Evolutionary conservation across 1,140 invertebrate species (phyloP).

Genomic region (Drosophila truncata): DNA sequence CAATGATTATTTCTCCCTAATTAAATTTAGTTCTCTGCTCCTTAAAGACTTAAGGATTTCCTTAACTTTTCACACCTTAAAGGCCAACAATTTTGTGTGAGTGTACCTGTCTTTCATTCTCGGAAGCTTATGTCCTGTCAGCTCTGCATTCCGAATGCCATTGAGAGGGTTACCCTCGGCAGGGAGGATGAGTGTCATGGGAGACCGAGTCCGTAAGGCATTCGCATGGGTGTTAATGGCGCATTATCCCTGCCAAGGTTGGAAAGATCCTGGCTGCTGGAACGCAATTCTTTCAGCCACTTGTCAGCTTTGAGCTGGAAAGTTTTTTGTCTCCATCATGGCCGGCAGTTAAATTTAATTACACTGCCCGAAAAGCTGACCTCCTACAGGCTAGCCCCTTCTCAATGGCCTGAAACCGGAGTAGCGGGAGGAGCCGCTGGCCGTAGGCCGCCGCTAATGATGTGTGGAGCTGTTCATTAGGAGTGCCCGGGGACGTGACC

Average conservation of each 20-base stretch:
- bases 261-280: constrained; percentile 18
- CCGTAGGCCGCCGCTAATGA: constrained; percentile 47
- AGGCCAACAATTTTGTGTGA: background rate
- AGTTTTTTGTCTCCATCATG: constrained; percentile 47
- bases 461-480: constrained; percentile 64
- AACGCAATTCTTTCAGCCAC: constrained; percentile 29
- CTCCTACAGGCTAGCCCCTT: background rate
- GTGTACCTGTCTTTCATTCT: constrained; percentile 5
- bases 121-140: constrained; percentile 30
- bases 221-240: constrained; percentile 38
- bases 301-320: constrained; percentile 34
- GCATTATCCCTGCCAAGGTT: constrained; percentile 32
- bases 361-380: constrained; percentile 69
- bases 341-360: constrained; percentile 78
- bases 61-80: background rate
- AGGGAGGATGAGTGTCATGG: constrained; percentile 15
- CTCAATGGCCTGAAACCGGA: constrained; percentile 65
- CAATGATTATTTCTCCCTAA: background rate
- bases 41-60: background rate
- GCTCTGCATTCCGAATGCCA: constrained; percentile 38
- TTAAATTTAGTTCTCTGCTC: background rate
- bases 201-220: constrained; percentile 16
- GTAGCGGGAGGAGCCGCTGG: constrained; percentile 33
- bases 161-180: background rate
- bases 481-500: constrained; percentile 61